phyloP scores from a whole-genome alignment of 2,888 invertebrate species.

The Tillus elongatus region DNA sequence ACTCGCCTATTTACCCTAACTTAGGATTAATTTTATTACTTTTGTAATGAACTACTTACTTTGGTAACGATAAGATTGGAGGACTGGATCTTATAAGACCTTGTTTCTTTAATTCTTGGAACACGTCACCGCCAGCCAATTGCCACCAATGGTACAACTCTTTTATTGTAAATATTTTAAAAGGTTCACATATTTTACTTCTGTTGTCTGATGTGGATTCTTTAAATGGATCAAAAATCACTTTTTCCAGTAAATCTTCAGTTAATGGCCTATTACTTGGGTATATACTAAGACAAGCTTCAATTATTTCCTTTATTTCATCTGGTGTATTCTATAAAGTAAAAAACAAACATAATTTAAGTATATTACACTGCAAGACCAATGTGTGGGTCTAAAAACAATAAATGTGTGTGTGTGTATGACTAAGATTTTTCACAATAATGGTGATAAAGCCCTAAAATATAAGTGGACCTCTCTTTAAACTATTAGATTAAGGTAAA shows the following conservation, averaged over 20 bases:
- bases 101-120: conserved; percentile 80
- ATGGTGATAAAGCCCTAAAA: no score
- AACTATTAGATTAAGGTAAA: no score
- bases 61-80: conserved; percentile 70
- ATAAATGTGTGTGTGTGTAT: no score
- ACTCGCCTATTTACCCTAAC: no score
- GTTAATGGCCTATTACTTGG: conserved; percentile 56
- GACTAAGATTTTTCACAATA: no score
- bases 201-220: conserved; percentile 27
- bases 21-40: background rate
- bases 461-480: no score
- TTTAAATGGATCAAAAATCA: conserved; percentile 45
- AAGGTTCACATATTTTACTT: conserved; percentile 33
- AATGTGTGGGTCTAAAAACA: no score
- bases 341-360: no score
- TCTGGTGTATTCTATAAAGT: no score
- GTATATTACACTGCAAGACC: no score
- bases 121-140: conserved; percentile 89
- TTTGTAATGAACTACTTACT: conserved; percentile 44
- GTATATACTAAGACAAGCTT: conserved; percentile 61
- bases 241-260: conserved; percentile 48
- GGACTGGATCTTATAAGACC: conserved; percentile 81
- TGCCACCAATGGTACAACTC: conserved; percentile 94
- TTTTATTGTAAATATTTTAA: conserved; percentile 50
- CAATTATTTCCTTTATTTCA: conserved; percentile 54